Evolutionary conservation across 2,113 vertebrate species (phyloP).

Genomic region (Mus spicilegus): DNA sequence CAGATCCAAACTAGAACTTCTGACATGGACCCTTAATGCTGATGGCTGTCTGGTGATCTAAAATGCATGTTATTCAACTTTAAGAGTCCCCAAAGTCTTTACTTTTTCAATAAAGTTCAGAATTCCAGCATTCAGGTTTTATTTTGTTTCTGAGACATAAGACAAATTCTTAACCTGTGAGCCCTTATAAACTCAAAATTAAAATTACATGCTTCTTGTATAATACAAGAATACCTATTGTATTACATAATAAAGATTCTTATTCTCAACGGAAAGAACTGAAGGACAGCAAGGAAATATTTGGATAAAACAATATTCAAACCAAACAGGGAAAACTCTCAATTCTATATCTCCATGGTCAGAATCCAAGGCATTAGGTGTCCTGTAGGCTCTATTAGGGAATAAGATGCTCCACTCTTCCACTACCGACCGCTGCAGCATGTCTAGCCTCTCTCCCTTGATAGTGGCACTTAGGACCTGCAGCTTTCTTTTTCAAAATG

Average conservation of each 20-base stretch:
- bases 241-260: background rate
- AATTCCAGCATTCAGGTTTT: background rate
- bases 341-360: background rate
- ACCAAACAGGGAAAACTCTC: background rate
- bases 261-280: background rate
- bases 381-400: background rate
- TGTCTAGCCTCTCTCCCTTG: too few relatives aligned
- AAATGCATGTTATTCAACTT: background rate
- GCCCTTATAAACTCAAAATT: background rate
- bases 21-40: too few relatives aligned
- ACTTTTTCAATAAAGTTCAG: background rate
- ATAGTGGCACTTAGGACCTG: background rate
- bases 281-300: too few relatives aligned
- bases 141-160: background rate
- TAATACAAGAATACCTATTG: too few relatives aligned
- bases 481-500: background rate
- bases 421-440: background rate
- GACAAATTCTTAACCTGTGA: background rate
- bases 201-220: background rate
- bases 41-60: background rate
- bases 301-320: background rate
- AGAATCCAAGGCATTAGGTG: background rate
- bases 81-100: background rate
- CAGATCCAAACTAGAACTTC: background rate
- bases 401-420: background rate